Conservation (phyloP, 1,140 invertebrate genomes). For the Zaprionus africanus region DNA sequence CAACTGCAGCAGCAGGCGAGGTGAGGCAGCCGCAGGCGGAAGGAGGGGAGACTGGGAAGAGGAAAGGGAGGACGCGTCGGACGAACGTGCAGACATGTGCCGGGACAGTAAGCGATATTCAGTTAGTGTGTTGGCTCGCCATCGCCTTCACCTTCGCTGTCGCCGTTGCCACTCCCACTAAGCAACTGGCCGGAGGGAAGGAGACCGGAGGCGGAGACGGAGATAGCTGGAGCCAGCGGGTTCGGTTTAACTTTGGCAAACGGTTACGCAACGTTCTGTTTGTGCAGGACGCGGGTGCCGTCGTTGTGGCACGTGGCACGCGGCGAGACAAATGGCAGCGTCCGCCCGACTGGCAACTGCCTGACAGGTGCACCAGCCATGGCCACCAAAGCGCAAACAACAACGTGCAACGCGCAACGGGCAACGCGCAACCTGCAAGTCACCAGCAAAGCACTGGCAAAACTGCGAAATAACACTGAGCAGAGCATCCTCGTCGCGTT, state of each 20-base stretch:
- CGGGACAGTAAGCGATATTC: constrained; percentile 69
- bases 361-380: constrained; percentile 55
- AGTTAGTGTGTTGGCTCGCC: constrained; percentile 48
- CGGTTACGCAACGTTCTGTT: constrained; percentile 77
- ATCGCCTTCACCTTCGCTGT: not conserved
- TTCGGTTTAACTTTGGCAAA: constrained; percentile 69
- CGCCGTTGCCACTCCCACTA: no score
- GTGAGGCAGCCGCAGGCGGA: not conserved
- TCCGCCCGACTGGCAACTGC: constrained; percentile 55
- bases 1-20: constrained; percentile 24
- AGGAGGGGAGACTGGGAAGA: constrained; percentile 1
- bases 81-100: constrained; percentile 73
- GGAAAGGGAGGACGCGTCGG: constrained; percentile 12
- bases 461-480: constrained; percentile 71
- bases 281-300: constrained; percentile 32
- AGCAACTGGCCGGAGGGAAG: no score
- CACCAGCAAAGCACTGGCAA: constrained; percentile 59
- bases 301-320: constrained; percentile 31
- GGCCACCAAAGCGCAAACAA: constrained; percentile 17
- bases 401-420: not conserved
- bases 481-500: constrained; percentile 23
- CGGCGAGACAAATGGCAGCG: constrained; percentile 46
- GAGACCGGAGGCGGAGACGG: not conserved
- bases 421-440: constrained; percentile 7
- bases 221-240: constrained; percentile 1